These are phyloP conservation scores for Notolabrus celidotus DNA, from an alignment of 2,797 vertebrate genomes.

Conservation along the genomic window DNA sequence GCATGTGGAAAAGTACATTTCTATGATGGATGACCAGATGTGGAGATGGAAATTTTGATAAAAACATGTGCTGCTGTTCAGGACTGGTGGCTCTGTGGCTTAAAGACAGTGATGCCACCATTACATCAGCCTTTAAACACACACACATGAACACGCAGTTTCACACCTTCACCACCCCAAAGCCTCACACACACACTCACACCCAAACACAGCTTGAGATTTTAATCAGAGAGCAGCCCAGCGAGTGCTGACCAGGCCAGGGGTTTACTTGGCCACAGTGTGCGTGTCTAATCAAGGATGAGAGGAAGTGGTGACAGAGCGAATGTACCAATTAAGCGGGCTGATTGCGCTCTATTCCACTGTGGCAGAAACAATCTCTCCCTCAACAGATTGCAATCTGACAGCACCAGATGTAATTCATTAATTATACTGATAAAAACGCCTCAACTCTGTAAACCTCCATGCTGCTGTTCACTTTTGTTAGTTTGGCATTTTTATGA, in stretches of 20 bases:
- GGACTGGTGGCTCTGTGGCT: conserved; percentile 22
- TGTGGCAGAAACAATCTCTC: conserved; percentile 85
- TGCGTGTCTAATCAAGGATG: conserved; percentile 83
- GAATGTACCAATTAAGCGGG: conserved; percentile 85
- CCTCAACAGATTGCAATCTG: conserved; percentile 85
- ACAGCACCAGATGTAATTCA: conserved; percentile 88
- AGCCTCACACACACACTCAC: conserved; percentile 16
- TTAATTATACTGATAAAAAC: conserved; percentile 86
- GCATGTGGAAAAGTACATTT: neutral
- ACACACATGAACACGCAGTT: conserved; percentile 6
- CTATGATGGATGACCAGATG: conserved; percentile 14
- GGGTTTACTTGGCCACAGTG: conserved; percentile 69
- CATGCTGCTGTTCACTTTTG: conserved; percentile 70
- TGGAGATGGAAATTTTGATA: conserved; percentile 14
- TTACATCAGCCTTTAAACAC: conserved; percentile 33
- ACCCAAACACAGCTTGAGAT: conserved; percentile 59
- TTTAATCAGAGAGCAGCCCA: conserved; percentile 72
- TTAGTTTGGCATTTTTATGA: conserved; percentile 72
- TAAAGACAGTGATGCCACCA: conserved; percentile 31
- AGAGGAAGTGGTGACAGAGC: conserved; percentile 79
- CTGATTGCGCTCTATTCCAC: conserved; percentile 85
- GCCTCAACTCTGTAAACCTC: conserved; percentile 69
- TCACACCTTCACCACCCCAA: neutral
- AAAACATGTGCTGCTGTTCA: conserved; percentile 3
- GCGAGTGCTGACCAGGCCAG: conserved; percentile 74